Evolutionary conservation across 2,888 invertebrate genomes (phyloP).

Genomic region (Proisotoma minuta): DNA sequence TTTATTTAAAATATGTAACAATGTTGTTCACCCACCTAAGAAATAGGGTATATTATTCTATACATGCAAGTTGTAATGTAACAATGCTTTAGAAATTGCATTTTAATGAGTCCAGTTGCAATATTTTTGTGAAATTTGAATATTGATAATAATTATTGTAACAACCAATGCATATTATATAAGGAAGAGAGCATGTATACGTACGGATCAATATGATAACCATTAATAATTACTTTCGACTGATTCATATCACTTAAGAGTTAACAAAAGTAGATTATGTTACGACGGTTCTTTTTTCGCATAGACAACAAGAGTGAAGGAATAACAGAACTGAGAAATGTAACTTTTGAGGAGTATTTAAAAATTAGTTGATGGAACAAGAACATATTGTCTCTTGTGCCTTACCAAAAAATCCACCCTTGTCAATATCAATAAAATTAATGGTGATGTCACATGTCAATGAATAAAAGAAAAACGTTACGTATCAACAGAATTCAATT

Average conservation of each 20-base stretch:
- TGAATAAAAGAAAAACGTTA: background rate
- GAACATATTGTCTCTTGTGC: conserved; percentile 16
- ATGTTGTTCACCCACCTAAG: too few relatives aligned
- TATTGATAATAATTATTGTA: background rate
- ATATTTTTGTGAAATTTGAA: background rate
- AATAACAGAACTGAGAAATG: conserved; percentile 1
- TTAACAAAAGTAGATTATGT: background rate
- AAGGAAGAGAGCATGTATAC: background rate
- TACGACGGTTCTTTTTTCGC: too few relatives aligned
- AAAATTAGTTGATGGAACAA: conserved; percentile 9
- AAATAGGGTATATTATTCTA: too few relatives aligned
- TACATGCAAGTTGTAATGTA: too few relatives aligned
- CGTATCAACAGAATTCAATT: too few relatives aligned
- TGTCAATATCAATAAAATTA: background rate
- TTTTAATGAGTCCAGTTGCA: background rate
- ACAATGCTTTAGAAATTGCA: too few relatives aligned
- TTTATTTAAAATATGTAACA: too few relatives aligned
- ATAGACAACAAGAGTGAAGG: background rate
- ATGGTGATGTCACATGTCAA: too few relatives aligned
- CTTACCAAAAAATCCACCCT: background rate
- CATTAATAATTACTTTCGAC: background rate
- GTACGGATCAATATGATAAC: background rate
- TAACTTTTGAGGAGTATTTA: conserved; percentile 1
- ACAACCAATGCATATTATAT: conserved; percentile 10
- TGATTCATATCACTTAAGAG: conserved; percentile 4